Base-by-base conservation (phyloP, 2,113 vertebrate genomes). In the Riparia riparia region DNA sequence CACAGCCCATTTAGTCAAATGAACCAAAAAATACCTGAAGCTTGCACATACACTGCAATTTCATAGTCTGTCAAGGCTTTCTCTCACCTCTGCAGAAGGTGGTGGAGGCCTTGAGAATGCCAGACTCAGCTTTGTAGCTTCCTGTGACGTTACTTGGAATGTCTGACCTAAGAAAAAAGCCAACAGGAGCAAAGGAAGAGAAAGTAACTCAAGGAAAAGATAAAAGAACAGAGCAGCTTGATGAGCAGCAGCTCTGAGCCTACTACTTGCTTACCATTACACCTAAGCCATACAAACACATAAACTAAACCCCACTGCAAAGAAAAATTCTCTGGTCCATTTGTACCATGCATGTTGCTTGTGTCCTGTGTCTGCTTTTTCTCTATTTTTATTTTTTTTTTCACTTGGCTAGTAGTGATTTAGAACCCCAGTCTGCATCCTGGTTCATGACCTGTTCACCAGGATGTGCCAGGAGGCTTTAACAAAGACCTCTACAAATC, bases 41-140 rank as follows among this genome's bases (percentile, higher is more conserved):
- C 41, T 70, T 58, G 26, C 28, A 63, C 1, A 57, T 18, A 44
- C 4, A 8, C 19, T 28, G 61, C 39, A 69, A 21, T 44, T 64
- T 66, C 63, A 22, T 3, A 61, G 31, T 20, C 54, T 73, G 28
- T 6, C 7, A 3, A 57, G 41, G 25, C 20, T 80, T 37, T 45
- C 32, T 77, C 97, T 73, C 93, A 99, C 99, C 98, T 99, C 98
- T 37, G 97, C 94, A 54, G 98, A 98, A 2, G 98, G 98, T 89
- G 96, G 65, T 0, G 98, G 98, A 5, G 98, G 96, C 71, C 97
- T 97, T 41, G 98, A 98, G 94, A 99, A 99, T 17, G 97, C 98
- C 74, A 98, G 86, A 37, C 98, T 99, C 90, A 99, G 97, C 91
- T 98, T 98, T 5, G 98, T 99, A 82, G 99, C 99, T 97, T 99